Base-by-base conservation (phyloP, 2,888 invertebrate genomes). In the Quadroppia sp. region DNA sequence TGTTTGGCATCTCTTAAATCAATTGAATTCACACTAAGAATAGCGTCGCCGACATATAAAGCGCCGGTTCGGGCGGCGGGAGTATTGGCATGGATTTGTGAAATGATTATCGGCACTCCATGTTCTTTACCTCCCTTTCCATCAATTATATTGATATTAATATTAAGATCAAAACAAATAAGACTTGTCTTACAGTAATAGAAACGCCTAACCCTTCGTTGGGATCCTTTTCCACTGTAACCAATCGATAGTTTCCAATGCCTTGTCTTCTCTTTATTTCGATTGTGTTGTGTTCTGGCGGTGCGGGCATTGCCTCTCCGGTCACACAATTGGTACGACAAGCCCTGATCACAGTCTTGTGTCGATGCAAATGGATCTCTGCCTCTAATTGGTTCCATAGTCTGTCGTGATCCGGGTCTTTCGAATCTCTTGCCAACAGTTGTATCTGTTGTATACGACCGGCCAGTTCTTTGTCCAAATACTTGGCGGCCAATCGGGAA, bases 391-490 rank as follows among this genome's bases (percentile, higher is more conserved):
- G 88, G 77, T 90, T 85, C 89, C 89, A 89, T 7, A 92, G 83
- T 67, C 90, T 89, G 81, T 91, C 90, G 79, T 91, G 86, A 53
- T 91, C 87, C 77, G 89, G 88, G 1, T 90, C 88, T 56, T 89
- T 86, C 89, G 91, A 89, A 81, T 91, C 91, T 40, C 90, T 84
- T 15, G 88, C 90, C 77, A 93, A 84, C 71, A 92, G 83, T 81
- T 92, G 92, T 77, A 92, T 86, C 83, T 92, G 92, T 81, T 92
- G 92, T 83, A 92, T 92, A 80, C 91, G 86, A 76, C 86, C 86
- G 42, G 91, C 90, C 75, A 91, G 82, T 81, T 91, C 91, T 81
- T 92, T 92, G 82, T 93, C 92, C 78, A 92, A 83, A 81, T 92
- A 92, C 81, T 91, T 91, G 15, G 92, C 91, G 13, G 92, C 91